Conservation (phyloP, 2,888 invertebrate species). For the Agonum fuliginosum region DNA sequence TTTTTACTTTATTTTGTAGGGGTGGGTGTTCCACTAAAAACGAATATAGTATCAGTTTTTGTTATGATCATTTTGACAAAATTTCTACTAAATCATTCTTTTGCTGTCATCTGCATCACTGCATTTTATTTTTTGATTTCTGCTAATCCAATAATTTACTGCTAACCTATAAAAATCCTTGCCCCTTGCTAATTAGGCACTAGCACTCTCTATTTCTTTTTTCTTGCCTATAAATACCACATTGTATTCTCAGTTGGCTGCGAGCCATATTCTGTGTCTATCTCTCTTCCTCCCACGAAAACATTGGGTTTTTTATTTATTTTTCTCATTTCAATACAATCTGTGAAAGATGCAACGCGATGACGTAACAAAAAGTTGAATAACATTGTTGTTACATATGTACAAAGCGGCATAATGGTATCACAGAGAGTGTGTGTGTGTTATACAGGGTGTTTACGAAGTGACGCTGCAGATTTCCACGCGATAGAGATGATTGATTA, state of each 20-base stretch:
- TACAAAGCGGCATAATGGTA: neutral
- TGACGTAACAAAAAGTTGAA: conserved; percentile 19
- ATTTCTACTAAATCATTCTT: too few relatives aligned
- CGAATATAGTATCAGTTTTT: too few relatives aligned
- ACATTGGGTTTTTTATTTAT: neutral
- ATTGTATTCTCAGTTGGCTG: conserved; percentile 8
- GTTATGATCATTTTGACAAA: too few relatives aligned
- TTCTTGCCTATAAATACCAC: neutral
- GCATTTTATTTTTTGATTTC: too few relatives aligned
- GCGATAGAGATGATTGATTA: neutral
- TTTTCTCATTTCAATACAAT: conserved; percentile 6
- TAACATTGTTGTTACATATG: conserved; percentile 27
- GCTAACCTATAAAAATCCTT: too few relatives aligned
- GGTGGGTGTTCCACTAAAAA: too few relatives aligned
- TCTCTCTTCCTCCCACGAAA: conserved; percentile 17
- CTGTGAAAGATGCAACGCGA: neutral
- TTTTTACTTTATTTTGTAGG: too few relatives aligned
- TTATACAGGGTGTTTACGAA: conserved; percentile 30
- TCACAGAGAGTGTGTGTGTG: neutral
- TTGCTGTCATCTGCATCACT: too few relatives aligned
- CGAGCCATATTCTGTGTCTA: conserved; percentile 2
- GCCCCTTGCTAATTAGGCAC: too few relatives aligned
- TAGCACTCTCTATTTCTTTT: neutral
- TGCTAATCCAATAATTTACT: too few relatives aligned
- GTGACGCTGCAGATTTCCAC: conserved; percentile 1